Percentiles rank a stretch among this genome's conserved stretches.
Conservation (phyloP, 2,797 vertebrate species). For the Lates japonicus region DNA sequence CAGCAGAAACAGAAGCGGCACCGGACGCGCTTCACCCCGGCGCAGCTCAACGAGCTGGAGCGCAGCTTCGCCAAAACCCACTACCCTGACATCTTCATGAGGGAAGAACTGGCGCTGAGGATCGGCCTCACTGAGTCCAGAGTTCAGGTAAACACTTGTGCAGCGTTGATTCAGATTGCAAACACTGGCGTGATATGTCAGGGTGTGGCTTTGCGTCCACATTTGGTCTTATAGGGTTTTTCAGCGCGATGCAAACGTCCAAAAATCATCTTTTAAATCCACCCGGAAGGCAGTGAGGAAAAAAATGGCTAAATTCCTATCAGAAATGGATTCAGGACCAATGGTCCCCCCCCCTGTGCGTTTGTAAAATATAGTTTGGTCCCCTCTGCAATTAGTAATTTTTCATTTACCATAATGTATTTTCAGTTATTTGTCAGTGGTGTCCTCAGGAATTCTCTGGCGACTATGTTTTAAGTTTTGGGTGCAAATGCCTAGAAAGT, state of each 20-base stretch:
- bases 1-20: conserved; percentile 99
- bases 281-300: not conserved
- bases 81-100: conserved; percentile 99
- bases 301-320: not conserved
- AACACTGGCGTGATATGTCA: not conserved
- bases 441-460: not conserved
- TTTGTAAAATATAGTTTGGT: not conserved
- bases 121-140: conserved; percentile 98
- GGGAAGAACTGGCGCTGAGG: conserved; percentile 96
- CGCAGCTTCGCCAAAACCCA: conserved; percentile 99
- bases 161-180: not conserved
- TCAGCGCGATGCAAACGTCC: not conserved
- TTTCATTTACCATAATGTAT: not conserved
- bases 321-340: not conserved
- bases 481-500: not conserved
- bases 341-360: not conserved
- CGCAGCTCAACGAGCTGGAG: conserved; percentile 98
- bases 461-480: not conserved
- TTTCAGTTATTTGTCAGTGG: not conserved
- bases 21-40: conserved; percentile 98
- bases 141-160: conserved; percentile 90
- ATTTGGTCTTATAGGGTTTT: not conserved
- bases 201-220: conserved; percentile 27
- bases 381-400: not conserved
- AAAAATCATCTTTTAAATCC: not conserved